A percentile compares a stretch with the other conserved stretches of the same genome.
phyloP scores from a whole-genome alignment of 92 coral and sea anemone genomes.

The Parazoanthus swiftii region DNA sequence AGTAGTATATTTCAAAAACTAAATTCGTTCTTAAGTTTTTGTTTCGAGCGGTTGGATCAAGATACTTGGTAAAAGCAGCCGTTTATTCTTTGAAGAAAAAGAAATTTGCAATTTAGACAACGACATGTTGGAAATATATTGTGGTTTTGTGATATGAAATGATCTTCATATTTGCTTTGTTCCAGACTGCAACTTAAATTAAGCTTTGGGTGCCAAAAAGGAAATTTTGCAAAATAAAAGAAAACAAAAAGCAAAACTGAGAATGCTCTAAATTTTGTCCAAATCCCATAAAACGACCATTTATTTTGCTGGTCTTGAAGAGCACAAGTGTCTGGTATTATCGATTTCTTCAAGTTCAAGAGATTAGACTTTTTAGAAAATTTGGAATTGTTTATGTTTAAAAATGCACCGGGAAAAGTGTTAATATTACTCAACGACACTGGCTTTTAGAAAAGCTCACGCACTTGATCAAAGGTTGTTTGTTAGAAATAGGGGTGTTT shows the following conservation, averaged over 20 bases:
- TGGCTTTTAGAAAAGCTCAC: background rate
- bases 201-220: background rate
- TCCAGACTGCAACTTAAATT: background rate
- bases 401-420: background rate
- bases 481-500: background rate
- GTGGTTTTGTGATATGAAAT: background rate
- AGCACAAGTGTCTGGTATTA: background rate
- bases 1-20: no score
- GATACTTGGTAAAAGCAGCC: background rate
- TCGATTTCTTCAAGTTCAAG: background rate
- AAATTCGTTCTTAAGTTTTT: background rate
- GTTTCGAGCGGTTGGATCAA: no score
- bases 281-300: background rate
- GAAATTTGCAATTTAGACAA: no score
- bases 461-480: background rate
- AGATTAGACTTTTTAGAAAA: background rate
- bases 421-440: no score
- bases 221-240: background rate
- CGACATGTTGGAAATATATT: background rate
- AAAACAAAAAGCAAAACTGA: no score
- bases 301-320: no score
- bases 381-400: background rate
- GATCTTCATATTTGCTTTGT: background rate
- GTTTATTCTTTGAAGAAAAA: background rate
- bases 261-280: background rate